Conservation (phyloP, 2,797 vertebrate species). For the Gouania willdenowi region DNA sequence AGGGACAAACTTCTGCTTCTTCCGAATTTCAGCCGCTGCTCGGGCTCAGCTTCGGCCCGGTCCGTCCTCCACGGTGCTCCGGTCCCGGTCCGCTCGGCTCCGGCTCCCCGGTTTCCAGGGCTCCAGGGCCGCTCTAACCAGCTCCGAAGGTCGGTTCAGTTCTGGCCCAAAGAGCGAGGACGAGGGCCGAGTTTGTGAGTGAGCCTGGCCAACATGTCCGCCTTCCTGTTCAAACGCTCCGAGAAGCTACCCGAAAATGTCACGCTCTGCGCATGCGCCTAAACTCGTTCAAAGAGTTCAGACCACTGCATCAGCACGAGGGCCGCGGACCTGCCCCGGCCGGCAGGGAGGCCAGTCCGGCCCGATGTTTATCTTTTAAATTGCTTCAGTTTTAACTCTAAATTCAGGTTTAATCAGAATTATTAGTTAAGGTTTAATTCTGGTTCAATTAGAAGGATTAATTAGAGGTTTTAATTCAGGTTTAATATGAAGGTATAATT, state of each 20-base stretch:
- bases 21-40: slow-evolving; percentile 70
- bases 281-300: slow-evolving; percentile 27
- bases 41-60: slow-evolving; percentile 24
- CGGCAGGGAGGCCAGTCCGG: too few relatives aligned
- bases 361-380: too few relatives aligned
- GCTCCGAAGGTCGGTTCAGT: slow-evolving; percentile 32
- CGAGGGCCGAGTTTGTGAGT: slow-evolving; percentile 73
- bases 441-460: too few relatives aligned
- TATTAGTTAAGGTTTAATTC: too few relatives aligned
- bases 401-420: too few relatives aligned
- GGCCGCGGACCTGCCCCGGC: too few relatives aligned
- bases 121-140: slow-evolving; percentile 3
- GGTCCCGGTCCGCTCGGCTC: not conserved
- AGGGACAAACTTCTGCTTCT: slow-evolving; percentile 76
- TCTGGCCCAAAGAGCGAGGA: slow-evolving; percentile 53
- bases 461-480: too few relatives aligned
- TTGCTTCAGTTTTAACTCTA: too few relatives aligned
- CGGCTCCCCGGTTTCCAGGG: slow-evolving; percentile 1
- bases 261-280: slow-evolving; percentile 73
- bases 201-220: slow-evolving; percentile 88
- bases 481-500: too few relatives aligned
- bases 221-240: slow-evolving; percentile 91
- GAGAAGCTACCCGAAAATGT: slow-evolving; percentile 71
- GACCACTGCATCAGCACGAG: too few relatives aligned
- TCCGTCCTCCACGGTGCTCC: slow-evolving; percentile 32